Conservation (phyloP, 2,113 vertebrate genomes). For the Carassius gibelio region DNA sequence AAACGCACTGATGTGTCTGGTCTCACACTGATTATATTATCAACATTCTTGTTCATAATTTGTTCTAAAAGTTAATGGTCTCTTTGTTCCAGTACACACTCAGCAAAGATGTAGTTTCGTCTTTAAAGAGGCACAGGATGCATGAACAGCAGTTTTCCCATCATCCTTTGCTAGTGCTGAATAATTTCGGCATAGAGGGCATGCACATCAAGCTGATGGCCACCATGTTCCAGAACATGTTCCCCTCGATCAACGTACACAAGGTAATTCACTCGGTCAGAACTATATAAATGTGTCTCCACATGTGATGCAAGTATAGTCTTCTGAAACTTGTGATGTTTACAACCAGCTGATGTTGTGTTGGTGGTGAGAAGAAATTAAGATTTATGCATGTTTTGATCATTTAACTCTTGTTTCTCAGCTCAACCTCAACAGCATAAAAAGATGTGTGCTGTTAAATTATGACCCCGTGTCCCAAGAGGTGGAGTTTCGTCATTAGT, state of each 20-base stretch:
- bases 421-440: conserved; percentile 89
- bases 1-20: conserved; percentile 72
- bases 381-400: neutral
- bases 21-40: neutral
- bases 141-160: conserved; percentile 90
- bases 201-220: conserved; percentile 93
- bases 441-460: conserved; percentile 86
- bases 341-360: conserved; percentile 45
- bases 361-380: neutral
- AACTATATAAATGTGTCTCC: neutral
- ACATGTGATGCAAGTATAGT: conserved; percentile 75
- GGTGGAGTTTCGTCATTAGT: conserved; percentile 91
- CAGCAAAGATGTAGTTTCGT: conserved; percentile 86
- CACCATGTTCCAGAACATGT: conserved; percentile 94
- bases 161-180: conserved; percentile 87
- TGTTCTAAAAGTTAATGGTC: neutral
- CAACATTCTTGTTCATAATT: too few species aligned
- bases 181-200: conserved; percentile 85
- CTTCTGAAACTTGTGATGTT: conserved; percentile 75
- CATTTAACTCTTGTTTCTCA: conserved; percentile 53
- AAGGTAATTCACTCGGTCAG: conserved; percentile 70
- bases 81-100: conserved; percentile 79
- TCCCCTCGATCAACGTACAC: conserved; percentile 92
- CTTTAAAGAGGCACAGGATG: conserved; percentile 89
- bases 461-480: conserved; percentile 78